phyloP scores from a whole-genome alignment of 1,140 invertebrate genomes.

The Amyelois transitella region DNA sequence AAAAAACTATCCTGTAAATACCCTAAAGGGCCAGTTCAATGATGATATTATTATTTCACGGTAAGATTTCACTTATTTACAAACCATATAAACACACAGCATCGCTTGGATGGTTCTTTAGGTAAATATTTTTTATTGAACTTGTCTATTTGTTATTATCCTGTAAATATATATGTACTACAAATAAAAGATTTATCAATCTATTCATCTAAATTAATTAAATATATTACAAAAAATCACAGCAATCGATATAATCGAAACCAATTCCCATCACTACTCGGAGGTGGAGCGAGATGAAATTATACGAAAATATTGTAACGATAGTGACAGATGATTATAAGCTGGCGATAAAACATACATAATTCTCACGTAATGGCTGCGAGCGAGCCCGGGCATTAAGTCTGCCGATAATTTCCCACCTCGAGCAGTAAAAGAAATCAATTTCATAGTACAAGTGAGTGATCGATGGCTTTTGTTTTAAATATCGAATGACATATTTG shows the following conservation, averaged over 20 bases:
- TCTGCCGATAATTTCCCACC: slow-evolving; percentile 22
- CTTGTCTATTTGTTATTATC: no score
- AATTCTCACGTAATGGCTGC: slow-evolving; percentile 64
- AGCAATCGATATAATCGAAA: slow-evolving; percentile 24
- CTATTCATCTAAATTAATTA: not conserved
- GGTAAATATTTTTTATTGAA: no score
- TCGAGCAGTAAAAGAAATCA: slow-evolving; percentile 31
- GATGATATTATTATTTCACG: no score
- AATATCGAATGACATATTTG: not conserved
- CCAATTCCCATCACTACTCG: slow-evolving; percentile 34
- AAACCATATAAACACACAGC: no score
- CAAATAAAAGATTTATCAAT: no score
- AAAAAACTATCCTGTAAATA: no score
- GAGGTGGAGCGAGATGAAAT: slow-evolving; percentile 57
- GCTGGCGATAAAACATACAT: slow-evolving; percentile 73
- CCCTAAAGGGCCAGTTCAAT: no score
- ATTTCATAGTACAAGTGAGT: slow-evolving; percentile 26
- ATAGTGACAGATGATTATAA: slow-evolving; percentile 75
- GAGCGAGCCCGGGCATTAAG: slow-evolving; percentile 25
- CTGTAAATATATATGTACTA: no score
- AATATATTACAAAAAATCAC: not conserved
- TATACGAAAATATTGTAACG: slow-evolving; percentile 72
- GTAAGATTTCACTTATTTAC: no score
- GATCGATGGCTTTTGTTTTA: slow-evolving; percentile 1
- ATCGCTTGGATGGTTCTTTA: no score